These are phyloP conservation scores for Helogale parvula DNA, from an alignment of 2,113 vertebrate genomes.

Conservation along the genomic window DNA sequence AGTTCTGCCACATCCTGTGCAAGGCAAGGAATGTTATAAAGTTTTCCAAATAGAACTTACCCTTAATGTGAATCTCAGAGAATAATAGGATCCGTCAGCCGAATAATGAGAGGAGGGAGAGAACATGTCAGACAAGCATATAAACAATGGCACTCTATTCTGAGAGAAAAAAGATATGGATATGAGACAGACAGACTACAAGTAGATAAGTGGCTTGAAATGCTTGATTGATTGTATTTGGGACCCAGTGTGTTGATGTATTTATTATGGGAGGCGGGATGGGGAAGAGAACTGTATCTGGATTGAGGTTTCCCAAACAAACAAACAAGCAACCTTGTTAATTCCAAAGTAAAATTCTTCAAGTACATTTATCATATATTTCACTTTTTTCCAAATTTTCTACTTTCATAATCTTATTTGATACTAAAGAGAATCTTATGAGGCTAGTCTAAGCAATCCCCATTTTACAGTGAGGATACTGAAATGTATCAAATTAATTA, in stretches of 20 bases:
- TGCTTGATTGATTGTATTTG: background rate
- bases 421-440: background rate
- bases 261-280: background rate
- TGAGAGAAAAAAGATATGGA: background rate
- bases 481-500: constrained; percentile 23
- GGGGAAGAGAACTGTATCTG: background rate
- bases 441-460: background rate
- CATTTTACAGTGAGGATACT: background rate
- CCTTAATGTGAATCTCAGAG: background rate
- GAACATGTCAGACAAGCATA: background rate
- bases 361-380: background rate
- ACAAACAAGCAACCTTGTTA: background rate
- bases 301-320: background rate
- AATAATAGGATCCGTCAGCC: background rate
- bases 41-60: background rate
- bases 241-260: background rate
- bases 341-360: background rate
- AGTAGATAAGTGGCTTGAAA: background rate
- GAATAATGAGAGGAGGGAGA: background rate
- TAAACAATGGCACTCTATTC: background rate
- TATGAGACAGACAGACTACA: background rate
- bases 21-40: background rate
- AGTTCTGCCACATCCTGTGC: background rate
- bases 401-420: background rate
- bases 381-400: background rate